Percentiles rank a stretch among this genome's conserved stretches.
These are phyloP conservation scores for Coranthus polyacanthus DNA, from an alignment of 2,797 vertebrate species.

Conservation along the genomic window DNA sequence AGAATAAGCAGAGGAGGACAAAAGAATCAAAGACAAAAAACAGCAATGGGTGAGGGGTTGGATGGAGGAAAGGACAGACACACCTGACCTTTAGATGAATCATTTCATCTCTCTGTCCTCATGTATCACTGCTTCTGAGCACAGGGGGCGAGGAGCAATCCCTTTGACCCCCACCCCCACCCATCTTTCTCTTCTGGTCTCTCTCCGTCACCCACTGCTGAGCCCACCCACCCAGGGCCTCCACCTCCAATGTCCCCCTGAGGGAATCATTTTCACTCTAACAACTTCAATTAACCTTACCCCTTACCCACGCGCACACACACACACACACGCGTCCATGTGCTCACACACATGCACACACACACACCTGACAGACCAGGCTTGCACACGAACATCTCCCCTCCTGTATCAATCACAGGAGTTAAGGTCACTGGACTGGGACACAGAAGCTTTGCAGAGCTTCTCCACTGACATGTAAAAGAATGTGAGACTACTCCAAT, in stretches of 20 bases:
- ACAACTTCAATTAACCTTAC: conserved; percentile 86
- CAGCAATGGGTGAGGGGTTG: background rate
- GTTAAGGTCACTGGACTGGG: conserved; percentile 70
- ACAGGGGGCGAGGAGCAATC: conserved; percentile 55
- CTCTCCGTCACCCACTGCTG: conserved; percentile 65
- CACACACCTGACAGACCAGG: background rate
- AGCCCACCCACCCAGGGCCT: conserved; percentile 48
- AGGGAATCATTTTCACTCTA: conserved; percentile 82
- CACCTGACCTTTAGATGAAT: conserved; percentile 82
- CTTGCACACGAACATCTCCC: conserved; percentile 17
- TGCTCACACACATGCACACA: conserved; percentile 3
- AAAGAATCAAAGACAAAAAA: conserved; percentile 16
- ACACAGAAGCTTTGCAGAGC: conserved; percentile 38
- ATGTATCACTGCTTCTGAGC: conserved; percentile 76
- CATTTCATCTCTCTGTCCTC: conserved; percentile 65
- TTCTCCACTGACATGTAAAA: conserved; percentile 47
- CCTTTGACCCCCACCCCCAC: conserved; percentile 52
- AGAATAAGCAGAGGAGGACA: conserved; percentile 14
- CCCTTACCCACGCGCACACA: conserved; percentile 51
- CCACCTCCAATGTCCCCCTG: conserved; percentile 54
- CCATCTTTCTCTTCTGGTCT: conserved; percentile 28
- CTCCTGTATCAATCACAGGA: conserved; percentile 62
- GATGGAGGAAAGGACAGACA: conserved; percentile 37
- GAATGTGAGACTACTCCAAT: conserved; percentile 40
- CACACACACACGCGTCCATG: conserved; percentile 15